A percentile compares a stretch with the other conserved stretches of the same genome.
These are phyloP conservation scores for Salticus scenicus DNA, from an alignment of 2,888 invertebrate species.

Conservation along the genomic window DNA sequence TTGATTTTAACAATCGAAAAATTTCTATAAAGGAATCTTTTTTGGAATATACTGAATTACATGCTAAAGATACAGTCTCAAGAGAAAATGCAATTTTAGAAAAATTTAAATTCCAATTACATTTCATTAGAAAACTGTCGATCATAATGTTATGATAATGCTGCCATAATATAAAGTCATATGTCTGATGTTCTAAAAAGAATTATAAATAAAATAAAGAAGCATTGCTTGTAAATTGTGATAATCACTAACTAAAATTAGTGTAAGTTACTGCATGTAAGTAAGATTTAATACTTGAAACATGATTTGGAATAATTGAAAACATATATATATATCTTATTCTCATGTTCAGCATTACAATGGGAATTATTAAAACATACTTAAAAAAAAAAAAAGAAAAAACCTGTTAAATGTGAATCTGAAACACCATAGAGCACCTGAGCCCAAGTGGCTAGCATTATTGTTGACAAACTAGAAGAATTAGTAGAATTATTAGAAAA, in stretches of 20 bases:
- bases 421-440: conserved; percentile 10
- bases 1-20: conserved; percentile 9
- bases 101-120: conserved; percentile 5
- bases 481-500: background rate
- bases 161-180: background rate
- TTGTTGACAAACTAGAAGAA: background rate
- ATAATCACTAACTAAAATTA: conserved; percentile 15
- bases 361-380: conserved; percentile 2
- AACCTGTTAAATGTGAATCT: too few relatives aligned
- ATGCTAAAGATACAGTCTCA: background rate
- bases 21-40: conserved; percentile 23
- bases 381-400: too few relatives aligned
- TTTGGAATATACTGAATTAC: conserved; percentile 8
- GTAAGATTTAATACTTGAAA: background rate
- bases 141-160: conserved; percentile 23
- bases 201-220: background rate
- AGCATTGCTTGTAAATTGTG: conserved; percentile 6
- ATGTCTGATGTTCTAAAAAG: conserved; percentile 15
- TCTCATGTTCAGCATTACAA: background rate
- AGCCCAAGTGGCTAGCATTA: background rate
- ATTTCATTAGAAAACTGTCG: background rate
- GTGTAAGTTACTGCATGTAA: background rate
- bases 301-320: conserved; percentile 8
- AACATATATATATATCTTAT: background rate
- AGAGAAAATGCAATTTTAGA: background rate